Evolutionary conservation across 2,888 invertebrate genomes (phyloP), one percentile per base, ranked within the genome.

Genomic region (Nomada ferruginata): DNA sequence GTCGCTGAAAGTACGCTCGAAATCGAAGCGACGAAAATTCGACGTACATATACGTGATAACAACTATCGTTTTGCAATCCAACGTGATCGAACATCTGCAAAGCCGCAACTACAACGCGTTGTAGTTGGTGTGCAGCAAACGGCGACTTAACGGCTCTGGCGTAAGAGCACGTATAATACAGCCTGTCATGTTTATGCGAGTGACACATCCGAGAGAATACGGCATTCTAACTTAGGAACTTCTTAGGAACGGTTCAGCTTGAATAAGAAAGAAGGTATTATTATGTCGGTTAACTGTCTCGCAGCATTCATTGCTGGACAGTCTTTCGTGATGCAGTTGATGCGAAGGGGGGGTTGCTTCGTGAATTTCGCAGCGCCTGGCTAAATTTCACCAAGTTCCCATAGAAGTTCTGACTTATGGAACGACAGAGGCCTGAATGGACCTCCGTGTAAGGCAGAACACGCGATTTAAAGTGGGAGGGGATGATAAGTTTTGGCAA

Each of bases 211-310:
- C 68, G 69, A 69, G 69, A 73, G 66, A 76, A 76, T 36, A 76
- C 69, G 83, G 64, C 75, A 60, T 66, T 83, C 73, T 66, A 72
- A 79, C 69, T 79, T 53, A 57, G 52, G 50, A 79, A 83, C 55
- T 83, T 79, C 83, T 83, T 79, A 65, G 50, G 20, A 60, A 78
- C 61, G 72, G 47, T 64, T 53, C 68, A 55, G 64, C n/a, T 68
- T 70, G 80, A 84, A 84, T 74, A 84, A 71, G 76, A 84, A 84
- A 80, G 74, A 70, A 83, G 83, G 83, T 61, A 76, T 83, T 80
- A 80, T 84, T 77, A 84, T 80, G 73, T 76, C 59, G 69, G 64
- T 66, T 53, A 64, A 69, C 60, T 72, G 76, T 79, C 80, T 71
- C 70, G 50, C 69, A 52, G 70, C 66, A 65, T 84, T 84, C 80